Percentiles rank a stretch among this genome's conserved stretches.
These are phyloP conservation scores for Chymomyza fuscimana DNA, from an alignment of 2,888 invertebrate genomes.

Conservation along the genomic window DNA sequence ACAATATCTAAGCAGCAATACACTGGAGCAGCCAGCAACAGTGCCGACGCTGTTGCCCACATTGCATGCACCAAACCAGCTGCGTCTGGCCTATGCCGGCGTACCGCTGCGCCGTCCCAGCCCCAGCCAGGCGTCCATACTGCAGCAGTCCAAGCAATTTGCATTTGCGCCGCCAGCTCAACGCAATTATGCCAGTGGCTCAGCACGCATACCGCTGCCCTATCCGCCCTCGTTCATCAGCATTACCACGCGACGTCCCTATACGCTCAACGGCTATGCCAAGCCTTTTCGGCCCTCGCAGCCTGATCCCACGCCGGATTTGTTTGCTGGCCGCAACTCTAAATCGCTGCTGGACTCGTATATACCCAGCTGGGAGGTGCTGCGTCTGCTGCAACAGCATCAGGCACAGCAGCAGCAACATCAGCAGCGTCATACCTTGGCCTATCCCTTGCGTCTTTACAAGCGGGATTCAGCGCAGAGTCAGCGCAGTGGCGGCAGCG, in stretches of 20 bases:
- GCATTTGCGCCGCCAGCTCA: slow-evolving; percentile 70
- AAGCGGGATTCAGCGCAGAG: slow-evolving; percentile 47
- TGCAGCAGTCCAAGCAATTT: slow-evolving; percentile 74
- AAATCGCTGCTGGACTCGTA: slow-evolving; percentile 83
- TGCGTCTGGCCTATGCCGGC: slow-evolving; percentile 19
- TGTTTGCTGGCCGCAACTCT: slow-evolving; percentile 76
- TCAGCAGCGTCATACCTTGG: slow-evolving; percentile 54
- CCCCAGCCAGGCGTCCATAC: slow-evolving; percentile 22
- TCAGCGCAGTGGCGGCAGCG: slow-evolving; percentile 14
- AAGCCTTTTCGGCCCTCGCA: slow-evolving; percentile 59
- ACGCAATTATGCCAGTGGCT: slow-evolving; percentile 44
- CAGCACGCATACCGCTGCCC: slow-evolving; percentile 59
- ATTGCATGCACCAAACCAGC: background rate
- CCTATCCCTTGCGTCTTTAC: slow-evolving; percentile 51
- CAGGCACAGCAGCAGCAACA: slow-evolving; percentile 43
- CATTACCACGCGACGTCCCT: slow-evolving; percentile 65
- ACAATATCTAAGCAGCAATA: slow-evolving; percentile 44
- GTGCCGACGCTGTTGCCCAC: slow-evolving; percentile 33
- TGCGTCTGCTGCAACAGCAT: slow-evolving; percentile 66
- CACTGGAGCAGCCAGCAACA: slow-evolving; percentile 42
- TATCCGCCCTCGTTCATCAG: slow-evolving; percentile 77
- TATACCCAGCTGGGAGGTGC: slow-evolving; percentile 82
- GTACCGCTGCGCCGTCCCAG: slow-evolving; percentile 25
- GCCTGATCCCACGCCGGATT: slow-evolving; percentile 65
- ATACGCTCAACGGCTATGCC: slow-evolving; percentile 17